Base-by-base conservation (phyloP, 1,140 invertebrate genomes). In the Macrobrachium rosenbergii region DNA sequence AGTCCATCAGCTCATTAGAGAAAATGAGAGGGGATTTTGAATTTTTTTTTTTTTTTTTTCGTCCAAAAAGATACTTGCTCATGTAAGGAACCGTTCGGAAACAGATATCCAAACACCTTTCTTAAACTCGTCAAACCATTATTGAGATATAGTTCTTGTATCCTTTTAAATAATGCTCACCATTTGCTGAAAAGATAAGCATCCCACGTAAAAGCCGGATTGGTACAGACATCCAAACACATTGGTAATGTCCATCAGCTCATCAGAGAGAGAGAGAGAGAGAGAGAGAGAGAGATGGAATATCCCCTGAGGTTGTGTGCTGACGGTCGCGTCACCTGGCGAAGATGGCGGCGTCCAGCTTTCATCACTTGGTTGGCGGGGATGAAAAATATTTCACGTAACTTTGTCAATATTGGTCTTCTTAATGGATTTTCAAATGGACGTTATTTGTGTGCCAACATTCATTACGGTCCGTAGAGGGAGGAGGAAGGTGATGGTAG, bases 401-500 rank as follows among this genome's bases (percentile, higher is more conserved):
- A 87, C 84, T 81, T 45, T 75, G 84, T 87, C 84, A 87, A 87
- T 87, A 87, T 87, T 87, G 84, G 69, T 58, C 69, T 81, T 87
- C 84, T 87, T 87, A 87, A 87, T 87, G 84, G 84, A 87, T 80
- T 80, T 87, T 87, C 84, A 80, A 80, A 87, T 87, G 84, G 84
- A 80, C 79, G 69, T 81, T 87, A 87, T 87, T 87, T 87, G 84
- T 87, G 84, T 87, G 75, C 84, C 76, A 87, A 87, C 84, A 87
- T 87, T 82, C 84, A 87, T 87, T 87, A 87, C 81, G 62, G n/a
- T 14, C 2, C 16, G 23, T 52, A 63, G 23, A 23, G 58, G 59
- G 58, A 60, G n/a, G 77, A 23, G 59, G 59, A 62, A 12, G 23
- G 62, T n/a, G 17, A 79, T 52, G 52, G 62, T n/a, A 45, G 37